These are phyloP conservation scores for Zygogramma bicolorata DNA, from an alignment of 2,888 invertebrate genomes.

Conservation along the genomic window DNA sequence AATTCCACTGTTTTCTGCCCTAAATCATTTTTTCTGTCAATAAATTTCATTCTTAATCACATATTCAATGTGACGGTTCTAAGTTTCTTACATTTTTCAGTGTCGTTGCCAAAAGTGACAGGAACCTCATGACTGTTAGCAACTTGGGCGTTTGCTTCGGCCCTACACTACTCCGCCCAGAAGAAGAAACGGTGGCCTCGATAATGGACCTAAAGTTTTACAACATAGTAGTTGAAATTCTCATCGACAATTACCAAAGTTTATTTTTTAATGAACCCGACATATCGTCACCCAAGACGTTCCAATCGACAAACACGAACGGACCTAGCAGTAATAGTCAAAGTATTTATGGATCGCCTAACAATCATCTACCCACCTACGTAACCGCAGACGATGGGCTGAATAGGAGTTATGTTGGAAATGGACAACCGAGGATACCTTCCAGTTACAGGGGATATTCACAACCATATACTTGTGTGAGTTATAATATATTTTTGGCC, in stretches of 20 bases:
- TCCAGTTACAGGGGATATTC: constrained; percentile 49
- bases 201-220: constrained; percentile 99
- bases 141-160: constrained; percentile 99
- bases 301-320: constrained; percentile 29
- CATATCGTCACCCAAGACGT: constrained; percentile 30
- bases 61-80: neutral
- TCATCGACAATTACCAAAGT: constrained; percentile 89
- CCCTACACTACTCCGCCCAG: constrained; percentile 93
- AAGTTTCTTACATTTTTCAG: constrained; percentile 66
- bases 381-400: constrained; percentile 42
- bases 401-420: constrained; percentile 41
- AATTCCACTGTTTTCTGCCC: too few relatives aligned
- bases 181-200: constrained; percentile 97
- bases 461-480: constrained; percentile 56
- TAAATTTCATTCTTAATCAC: neutral
- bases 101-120: constrained; percentile 84
- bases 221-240: constrained; percentile 97
- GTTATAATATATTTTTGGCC: constrained; percentile 36
- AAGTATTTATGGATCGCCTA: constrained; percentile 43
- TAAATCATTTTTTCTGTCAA: too few relatives aligned
- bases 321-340: constrained; percentile 30
- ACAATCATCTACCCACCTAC: constrained; percentile 50
- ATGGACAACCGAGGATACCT: constrained; percentile 44
- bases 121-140: constrained; percentile 96
- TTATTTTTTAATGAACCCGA: constrained; percentile 72